Evolutionary conservation across 2,888 invertebrate genomes (phyloP).

Genomic region (Smittia sp.): DNA sequence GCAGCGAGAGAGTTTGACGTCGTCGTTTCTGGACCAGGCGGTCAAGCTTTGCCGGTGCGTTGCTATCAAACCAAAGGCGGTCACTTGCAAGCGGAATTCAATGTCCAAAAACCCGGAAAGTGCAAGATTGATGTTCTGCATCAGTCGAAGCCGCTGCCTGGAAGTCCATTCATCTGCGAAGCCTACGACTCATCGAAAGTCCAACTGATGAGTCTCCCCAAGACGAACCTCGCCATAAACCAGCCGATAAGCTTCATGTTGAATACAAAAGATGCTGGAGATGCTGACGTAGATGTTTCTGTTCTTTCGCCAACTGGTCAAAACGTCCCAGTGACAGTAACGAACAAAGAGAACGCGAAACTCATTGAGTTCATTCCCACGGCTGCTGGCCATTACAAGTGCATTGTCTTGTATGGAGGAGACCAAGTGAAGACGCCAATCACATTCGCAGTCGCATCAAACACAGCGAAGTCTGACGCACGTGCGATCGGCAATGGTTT

Average conservation of each 20-base stretch:
- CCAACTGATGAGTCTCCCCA: constrained; percentile 71
- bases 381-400: constrained; percentile 67
- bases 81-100: constrained; percentile 90
- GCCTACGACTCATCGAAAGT: constrained; percentile 86
- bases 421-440: constrained; percentile 58
- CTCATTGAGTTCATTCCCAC: constrained; percentile 82
- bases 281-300: constrained; percentile 81
- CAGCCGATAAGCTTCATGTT: constrained; percentile 81
- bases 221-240: constrained; percentile 74
- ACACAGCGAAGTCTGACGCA: constrained; percentile 52
- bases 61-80: constrained; percentile 97
- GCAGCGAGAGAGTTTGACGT: constrained; percentile 88
- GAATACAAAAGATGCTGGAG: constrained; percentile 76
- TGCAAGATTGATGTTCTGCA: constrained; percentile 79
- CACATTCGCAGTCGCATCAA: constrained; percentile 61
- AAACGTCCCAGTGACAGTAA: constrained; percentile 75
- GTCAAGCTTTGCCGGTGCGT: constrained; percentile 79
- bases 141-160: constrained; percentile 83
- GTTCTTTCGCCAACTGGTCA: constrained; percentile 85
- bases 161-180: constrained; percentile 92
- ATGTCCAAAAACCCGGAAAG: constrained; percentile 72
- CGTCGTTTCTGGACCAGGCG: constrained; percentile 77
- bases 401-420: constrained; percentile 69
- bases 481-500: constrained; percentile 67
- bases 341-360: constrained; percentile 63